A percentile compares a stretch with the other conserved stretches of the same genome.
phyloP scores from a whole-genome alignment of 2,888 invertebrate genomes.

The Drosophila lutescens region DNA sequence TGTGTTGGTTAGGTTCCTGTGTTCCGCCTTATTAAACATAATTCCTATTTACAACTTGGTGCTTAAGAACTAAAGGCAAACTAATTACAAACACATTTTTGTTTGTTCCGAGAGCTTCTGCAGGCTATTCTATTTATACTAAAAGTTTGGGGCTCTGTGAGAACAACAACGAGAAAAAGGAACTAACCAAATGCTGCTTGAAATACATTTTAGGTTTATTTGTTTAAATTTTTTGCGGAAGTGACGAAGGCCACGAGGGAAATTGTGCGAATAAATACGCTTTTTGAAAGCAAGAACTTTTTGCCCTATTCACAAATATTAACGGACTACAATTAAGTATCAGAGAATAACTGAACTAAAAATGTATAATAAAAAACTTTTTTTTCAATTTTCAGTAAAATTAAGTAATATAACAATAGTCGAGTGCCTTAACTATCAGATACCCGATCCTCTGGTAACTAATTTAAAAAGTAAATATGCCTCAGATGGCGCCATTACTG shows the following conservation, averaged over 20 bases:
- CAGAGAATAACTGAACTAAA: no score
- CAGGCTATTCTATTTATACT: conserved; percentile 1
- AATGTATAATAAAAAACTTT: no score
- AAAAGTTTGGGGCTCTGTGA: not conserved
- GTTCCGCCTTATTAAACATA: not conserved
- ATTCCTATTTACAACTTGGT: not conserved
- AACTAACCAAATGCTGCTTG: not conserved
- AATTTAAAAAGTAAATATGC: no score
- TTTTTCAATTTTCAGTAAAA: no score
- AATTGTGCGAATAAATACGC: conserved; percentile 4
- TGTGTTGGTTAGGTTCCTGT: not conserved
- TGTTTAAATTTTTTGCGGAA: not conserved
- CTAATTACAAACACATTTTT: conserved; percentile 2
- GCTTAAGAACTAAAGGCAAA: not conserved
- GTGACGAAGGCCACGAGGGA: not conserved
- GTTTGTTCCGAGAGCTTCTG: conserved; percentile 3
- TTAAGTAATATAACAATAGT: no score
- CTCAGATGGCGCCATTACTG: no score
- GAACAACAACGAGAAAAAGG: not conserved
- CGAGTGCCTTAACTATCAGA: no score
- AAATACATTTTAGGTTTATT: not conserved
- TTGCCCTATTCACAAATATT: not conserved
- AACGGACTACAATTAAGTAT: not conserved
- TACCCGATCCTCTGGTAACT: no score
- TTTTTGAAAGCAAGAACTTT: not conserved